Percentiles rank a stretch among this genome's conserved stretches.
phyloP scores from a whole-genome alignment of 2,113 vertebrate genomes.

The Ovis canadensis region DNA sequence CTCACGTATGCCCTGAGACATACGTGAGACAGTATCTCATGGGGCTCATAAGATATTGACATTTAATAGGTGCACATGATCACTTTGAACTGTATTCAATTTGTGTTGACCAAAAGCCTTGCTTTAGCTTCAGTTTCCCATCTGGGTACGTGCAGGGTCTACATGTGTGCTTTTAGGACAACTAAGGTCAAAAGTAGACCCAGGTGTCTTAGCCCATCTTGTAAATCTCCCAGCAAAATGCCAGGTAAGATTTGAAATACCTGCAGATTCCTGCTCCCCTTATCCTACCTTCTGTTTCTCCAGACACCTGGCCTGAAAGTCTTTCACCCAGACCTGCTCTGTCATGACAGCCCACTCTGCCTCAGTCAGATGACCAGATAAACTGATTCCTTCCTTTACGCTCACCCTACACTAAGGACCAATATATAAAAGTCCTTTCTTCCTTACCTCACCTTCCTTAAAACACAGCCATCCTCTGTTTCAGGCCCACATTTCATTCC shows the following conservation, averaged over 20 bases:
- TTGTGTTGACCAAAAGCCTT: background rate
- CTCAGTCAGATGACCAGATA: background rate
- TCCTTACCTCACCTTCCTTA: background rate
- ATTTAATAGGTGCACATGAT: background rate
- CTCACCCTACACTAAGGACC: background rate
- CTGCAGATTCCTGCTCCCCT: background rate
- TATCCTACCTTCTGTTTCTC: background rate
- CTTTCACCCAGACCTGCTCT: background rate
- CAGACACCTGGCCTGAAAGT: background rate
- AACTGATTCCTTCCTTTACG: background rate
- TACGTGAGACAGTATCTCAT: background rate
- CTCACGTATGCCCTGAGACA: background rate
- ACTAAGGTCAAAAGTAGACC: background rate
- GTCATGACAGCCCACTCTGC: background rate
- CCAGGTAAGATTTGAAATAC: background rate
- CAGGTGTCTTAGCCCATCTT: background rate
- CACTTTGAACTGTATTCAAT: background rate
- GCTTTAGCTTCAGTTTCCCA: background rate
- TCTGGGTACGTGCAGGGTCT: background rate
- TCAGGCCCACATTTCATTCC: background rate
- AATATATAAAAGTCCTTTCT: background rate
- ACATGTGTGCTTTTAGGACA: background rate
- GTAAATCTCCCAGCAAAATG: background rate
- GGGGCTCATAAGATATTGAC: background rate
- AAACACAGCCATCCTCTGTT: background rate